Conservation (phyloP, 2,797 vertebrate genomes). For the Myiotriccus ornatus region DNA sequence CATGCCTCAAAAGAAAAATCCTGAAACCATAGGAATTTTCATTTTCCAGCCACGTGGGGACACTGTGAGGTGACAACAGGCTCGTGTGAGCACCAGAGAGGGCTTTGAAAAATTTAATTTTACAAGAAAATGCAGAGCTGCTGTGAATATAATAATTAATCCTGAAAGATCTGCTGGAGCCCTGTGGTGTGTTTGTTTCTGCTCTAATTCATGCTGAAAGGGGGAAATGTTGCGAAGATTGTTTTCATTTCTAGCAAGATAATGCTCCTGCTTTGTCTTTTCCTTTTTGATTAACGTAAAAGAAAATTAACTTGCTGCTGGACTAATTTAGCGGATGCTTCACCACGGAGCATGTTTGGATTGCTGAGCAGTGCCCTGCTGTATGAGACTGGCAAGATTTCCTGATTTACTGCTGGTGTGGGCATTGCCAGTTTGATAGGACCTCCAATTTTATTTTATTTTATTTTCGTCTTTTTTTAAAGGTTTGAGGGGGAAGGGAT, state of each 20-base stretch:
- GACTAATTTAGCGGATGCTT: not conserved
- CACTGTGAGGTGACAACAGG: not conserved
- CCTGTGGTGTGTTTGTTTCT: slow-evolving; percentile 3
- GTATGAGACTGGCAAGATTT: not conserved
- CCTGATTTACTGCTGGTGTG: not conserved
- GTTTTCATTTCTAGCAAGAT: slow-evolving; percentile 10
- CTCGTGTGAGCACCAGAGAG: accelerated
- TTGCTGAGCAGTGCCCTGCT: not conserved
- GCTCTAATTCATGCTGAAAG: not conserved
- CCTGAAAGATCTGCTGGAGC: slow-evolving; percentile 13
- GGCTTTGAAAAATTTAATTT: not conserved
- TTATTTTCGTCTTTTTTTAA: not conserved
- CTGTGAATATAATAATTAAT: slow-evolving; percentile 1
- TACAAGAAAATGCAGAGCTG: not conserved
- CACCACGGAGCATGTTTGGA: not conserved
- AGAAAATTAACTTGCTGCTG: slow-evolving; percentile 16
- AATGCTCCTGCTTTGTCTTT: not conserved
- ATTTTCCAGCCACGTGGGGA: accelerated
- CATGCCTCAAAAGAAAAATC: not conserved
- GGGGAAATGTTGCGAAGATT: not conserved
- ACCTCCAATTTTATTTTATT: not conserved
- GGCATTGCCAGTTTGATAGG: not conserved
- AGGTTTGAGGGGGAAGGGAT: not conserved
- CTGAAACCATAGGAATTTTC: accelerated
- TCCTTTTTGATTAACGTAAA: not conserved